Evolutionary conservation across 1,140 invertebrate genomes (phyloP), one percentile per base, ranked within the genome.

Genomic region (Micrasema longulum): DNA sequence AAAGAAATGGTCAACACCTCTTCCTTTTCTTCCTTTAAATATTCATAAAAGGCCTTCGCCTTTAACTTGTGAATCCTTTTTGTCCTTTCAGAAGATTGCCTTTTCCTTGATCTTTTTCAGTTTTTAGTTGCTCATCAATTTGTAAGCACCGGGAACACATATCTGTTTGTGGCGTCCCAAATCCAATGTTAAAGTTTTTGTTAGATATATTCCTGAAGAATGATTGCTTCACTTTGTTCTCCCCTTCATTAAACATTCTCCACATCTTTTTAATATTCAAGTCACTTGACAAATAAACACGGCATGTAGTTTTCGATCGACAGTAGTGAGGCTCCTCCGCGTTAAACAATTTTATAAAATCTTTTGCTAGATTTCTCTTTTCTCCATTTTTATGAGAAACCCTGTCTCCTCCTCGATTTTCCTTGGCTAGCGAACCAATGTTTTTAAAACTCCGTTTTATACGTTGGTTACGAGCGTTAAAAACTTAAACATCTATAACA

Each of bases 41-140:
- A 50, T 63, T 73, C 66, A 48, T 76, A 78, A 71, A 77, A 79
- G 10, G 76, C 72, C n/a, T 77, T 77, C 48, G 77, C 73, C 69
- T 76, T 48, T n/a, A 76, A 50, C 67, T 75, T 77, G 60, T 80
- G 77, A 9, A 77, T 63, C 53, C 68, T 41, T 7, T 53, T 62
- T 77, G 53, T 64, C 62, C 55, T 20, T 70, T 72, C 16, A 80
- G 62, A 12, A 69, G 18, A n/a, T 26, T 65, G 57, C 45, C 69
- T 69, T 68, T 64, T 65, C 22, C 41, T 60, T 62, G 2, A 52
- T 63, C 35, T 1, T 63, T 72, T 74, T 68, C 60, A 55, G 55
- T 69, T 72, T 76, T 76, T 0, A 72, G 74, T 63, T 47, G 72
- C 36, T 69, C 75, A 26, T 53, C 64, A 1, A 74, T 63, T 60